Conservation (phyloP, 2,113 vertebrate genomes). For the Cyphomyrus plagiostoma region DNA sequence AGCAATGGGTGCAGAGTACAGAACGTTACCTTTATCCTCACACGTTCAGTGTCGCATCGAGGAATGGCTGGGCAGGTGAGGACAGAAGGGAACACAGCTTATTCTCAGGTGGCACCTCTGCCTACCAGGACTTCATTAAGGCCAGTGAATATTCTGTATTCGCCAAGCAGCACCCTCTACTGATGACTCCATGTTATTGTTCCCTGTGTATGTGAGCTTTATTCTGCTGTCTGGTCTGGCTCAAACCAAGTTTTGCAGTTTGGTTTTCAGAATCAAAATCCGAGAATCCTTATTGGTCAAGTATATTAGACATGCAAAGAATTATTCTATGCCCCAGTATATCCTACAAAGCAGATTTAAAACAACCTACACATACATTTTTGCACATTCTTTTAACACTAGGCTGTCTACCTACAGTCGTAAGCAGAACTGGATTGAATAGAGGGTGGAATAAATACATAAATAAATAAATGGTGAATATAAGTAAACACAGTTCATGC, state of each 20-base stretch:
- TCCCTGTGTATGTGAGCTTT: background rate
- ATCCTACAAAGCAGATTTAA: background rate
- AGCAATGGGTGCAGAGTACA: background rate
- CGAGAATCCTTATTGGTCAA: background rate
- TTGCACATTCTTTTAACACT: background rate
- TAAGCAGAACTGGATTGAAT: background rate
- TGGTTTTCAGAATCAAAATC: background rate
- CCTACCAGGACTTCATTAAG: background rate
- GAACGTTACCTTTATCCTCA: background rate
- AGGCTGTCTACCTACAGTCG: background rate
- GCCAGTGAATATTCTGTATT: background rate
- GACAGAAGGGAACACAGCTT: background rate
- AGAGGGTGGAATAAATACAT: background rate
- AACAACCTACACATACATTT: background rate
- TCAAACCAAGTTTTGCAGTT: background rate
- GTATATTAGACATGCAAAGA: background rate
- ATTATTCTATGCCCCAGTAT: background rate
- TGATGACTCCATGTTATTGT: background rate
- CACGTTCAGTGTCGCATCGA: background rate
- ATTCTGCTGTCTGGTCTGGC: background rate
- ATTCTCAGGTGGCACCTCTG: background rate
- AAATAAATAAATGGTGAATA: background rate
- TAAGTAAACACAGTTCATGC: background rate
- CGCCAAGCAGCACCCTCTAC: background rate
- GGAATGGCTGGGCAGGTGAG: background rate